These are phyloP conservation scores for Limnephilus marmoratus DNA, from an alignment of 2,888 invertebrate genomes.

Conservation along the genomic window DNA sequence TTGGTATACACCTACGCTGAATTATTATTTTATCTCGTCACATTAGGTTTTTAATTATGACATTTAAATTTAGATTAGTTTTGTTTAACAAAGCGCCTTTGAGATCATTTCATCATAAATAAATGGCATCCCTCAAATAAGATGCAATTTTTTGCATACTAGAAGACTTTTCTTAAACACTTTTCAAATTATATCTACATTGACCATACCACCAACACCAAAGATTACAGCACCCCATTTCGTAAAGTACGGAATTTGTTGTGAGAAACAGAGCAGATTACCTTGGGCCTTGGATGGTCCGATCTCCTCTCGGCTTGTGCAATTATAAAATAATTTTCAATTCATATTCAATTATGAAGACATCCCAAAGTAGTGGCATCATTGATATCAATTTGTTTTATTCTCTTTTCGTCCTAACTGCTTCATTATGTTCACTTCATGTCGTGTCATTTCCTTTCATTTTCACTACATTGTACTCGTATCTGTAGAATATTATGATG, in stretches of 20 bases:
- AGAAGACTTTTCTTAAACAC: background rate
- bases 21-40: no score
- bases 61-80: no score
- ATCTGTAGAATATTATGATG: no score
- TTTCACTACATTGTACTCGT: no score
- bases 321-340: background rate
- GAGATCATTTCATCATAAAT: no score
- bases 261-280: background rate
- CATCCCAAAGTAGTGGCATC: background rate
- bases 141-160: background rate
- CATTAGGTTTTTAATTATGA: no score
- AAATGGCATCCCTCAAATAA: background rate
- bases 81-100: no score
- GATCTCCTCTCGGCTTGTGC: background rate
- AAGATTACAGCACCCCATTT: background rate
- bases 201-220: background rate
- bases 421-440: no score
- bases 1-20: no score
- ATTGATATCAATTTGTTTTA: background rate
- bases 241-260: background rate
- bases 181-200: background rate
- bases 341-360: background rate
- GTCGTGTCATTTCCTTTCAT: no score
- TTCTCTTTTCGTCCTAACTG: no score
- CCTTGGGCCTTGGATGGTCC: background rate